Conservation (phyloP, 1,140 invertebrate genomes). For the Phortica variegata region DNA sequence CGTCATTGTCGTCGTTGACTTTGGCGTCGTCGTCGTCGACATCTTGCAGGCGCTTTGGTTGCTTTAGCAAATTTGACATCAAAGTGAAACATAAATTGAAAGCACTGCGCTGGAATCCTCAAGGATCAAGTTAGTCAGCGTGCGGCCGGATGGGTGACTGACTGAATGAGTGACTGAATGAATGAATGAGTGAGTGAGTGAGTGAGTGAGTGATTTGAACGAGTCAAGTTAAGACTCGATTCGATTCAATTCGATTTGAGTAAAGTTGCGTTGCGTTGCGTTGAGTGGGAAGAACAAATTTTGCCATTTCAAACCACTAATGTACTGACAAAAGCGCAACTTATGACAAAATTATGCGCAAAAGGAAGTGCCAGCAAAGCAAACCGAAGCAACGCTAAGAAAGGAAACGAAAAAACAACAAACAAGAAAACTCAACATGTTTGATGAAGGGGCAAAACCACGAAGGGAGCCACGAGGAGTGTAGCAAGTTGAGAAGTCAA, state of each 20-base stretch:
- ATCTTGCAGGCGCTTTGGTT: no score
- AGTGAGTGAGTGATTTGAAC: conserved; percentile 46
- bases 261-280: no score
- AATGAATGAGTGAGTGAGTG: no score
- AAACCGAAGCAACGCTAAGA: conserved; percentile 15
- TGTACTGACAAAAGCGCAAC: conserved; percentile 41
- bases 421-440: conserved; percentile 39
- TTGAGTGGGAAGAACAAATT: conserved; percentile 54
- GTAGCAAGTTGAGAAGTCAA: conserved; percentile 39
- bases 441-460: conserved; percentile 5
- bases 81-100: conserved; percentile 33
- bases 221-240: no score
- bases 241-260: no score
- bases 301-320: conserved; percentile 9
- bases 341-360: conserved; percentile 18
- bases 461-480: conserved; percentile 8
- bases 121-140: conserved; percentile 21
- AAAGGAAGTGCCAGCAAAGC: neutral
- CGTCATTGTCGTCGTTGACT: no score
- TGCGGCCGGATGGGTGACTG: no score
- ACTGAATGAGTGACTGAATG: no score
- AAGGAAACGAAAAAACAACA: conserved; percentile 11
- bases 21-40: no score
- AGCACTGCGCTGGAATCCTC: conserved; percentile 32
- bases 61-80: conserved; percentile 30